Evolutionary conservation across 1,140 invertebrate genomes (phyloP), one percentile per base, ranked within the genome.

Genomic region (Limonius californicus): DNA sequence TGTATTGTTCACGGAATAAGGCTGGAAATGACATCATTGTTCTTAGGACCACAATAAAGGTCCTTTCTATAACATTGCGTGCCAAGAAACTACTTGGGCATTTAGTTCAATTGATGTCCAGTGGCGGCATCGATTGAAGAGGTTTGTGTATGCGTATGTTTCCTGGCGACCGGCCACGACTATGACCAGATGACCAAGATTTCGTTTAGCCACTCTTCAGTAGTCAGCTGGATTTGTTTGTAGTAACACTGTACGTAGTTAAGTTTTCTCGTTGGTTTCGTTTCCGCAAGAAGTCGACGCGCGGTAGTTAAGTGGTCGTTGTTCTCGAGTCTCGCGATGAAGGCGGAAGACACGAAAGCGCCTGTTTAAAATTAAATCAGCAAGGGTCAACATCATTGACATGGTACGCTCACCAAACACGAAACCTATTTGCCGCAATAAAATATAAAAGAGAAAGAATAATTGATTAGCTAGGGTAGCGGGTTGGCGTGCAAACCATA

Each of bases 401-500:
- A 45, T 45, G 42, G 16, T 18, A 45, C 12, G 42, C 14, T 45
- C 16, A 2, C 14, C n/a, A 45, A 45, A 45, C 42, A 45, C 42
- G 42, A 45, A 45, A 45, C 16, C 42, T 18, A 45, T 45, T 18
- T n/a, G 16, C n/a, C 6, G 42, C 12, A 45, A 45, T 45, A 45
- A 45, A 45, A 45, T 45, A 45, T 15, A 15, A 45, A 45, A 15
- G 42, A 6, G 42, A 6, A 18, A 4, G 12, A 45, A 12, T 45
- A 45, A 45, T 45, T 45, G 42, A 45, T 45, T 45, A 9, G 23
- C 23, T 9, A 27, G 42, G 6, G 42, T 3, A 15, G 6, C n/a
- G 42, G 3, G 42, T 45, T 45, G 12, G 54, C 27, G 14, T 27
- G 54, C 14, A 32, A 2, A 16, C 54, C 70, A 65, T 68, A n/a